Percentiles rank a stretch among this genome's conserved stretches.
These are phyloP conservation scores for Cyclopterus lumpus DNA, from an alignment of 2,797 vertebrate genomes.

Conservation along the genomic window DNA sequence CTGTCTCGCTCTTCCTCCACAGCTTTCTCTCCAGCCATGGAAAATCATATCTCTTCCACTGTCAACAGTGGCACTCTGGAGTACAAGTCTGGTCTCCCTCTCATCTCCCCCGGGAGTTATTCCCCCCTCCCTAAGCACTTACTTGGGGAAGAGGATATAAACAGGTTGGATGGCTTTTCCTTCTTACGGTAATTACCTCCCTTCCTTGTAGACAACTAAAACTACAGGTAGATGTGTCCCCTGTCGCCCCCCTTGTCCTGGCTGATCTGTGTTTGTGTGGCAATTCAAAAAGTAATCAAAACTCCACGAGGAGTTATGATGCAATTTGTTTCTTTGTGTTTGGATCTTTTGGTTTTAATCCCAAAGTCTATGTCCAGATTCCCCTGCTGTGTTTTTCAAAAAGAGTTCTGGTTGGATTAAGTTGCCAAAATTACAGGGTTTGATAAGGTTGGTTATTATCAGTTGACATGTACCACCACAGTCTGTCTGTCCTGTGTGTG, in stretches of 20 bases:
- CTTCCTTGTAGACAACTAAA: constrained; percentile 69
- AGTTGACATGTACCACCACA: not conserved
- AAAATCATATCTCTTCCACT: constrained; percentile 93
- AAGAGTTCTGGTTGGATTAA: not conserved
- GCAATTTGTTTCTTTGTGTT: constrained; percentile 16
- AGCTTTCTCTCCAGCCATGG: constrained; percentile 96
- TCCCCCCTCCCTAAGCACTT: constrained; percentile 96
- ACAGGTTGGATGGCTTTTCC: constrained; percentile 94
- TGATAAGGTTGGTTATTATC: not conserved
- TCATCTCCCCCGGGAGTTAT: constrained; percentile 94
- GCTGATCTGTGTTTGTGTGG: constrained; percentile 40
- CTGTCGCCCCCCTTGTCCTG: constrained; percentile 4
- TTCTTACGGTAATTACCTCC: constrained; percentile 86
- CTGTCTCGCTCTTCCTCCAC: constrained; percentile 12
- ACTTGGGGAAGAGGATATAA: constrained; percentile 95
- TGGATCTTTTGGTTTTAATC: not conserved
- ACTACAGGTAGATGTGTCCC: constrained; percentile 72
- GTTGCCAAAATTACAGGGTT: not conserved
- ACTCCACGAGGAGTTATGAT: constrained; percentile 16
- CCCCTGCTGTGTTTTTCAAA: constrained; percentile 31
- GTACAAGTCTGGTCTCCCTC: constrained; percentile 92
- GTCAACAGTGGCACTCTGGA: constrained; percentile 95
- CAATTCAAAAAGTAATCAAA: constrained; percentile 27
- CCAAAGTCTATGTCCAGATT: not conserved
- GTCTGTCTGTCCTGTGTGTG: not conserved